A percentile compares a stretch with the other conserved stretches of the same genome.
These are phyloP conservation scores for Oikopleura vanhoeffeni DNA, from an alignment of 23 tunicate species.

Conservation along the genomic window DNA sequence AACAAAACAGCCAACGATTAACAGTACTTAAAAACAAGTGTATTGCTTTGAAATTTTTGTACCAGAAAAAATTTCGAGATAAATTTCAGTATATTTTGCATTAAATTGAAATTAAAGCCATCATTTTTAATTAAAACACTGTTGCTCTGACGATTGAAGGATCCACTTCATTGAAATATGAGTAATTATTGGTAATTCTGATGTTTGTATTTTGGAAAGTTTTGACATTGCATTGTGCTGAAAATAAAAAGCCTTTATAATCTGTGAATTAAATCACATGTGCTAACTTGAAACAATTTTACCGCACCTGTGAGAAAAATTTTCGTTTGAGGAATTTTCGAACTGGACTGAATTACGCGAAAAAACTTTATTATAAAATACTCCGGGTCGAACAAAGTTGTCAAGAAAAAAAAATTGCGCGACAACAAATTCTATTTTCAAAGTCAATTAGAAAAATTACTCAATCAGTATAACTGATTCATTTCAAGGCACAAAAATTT, in stretches of 20 bases:
- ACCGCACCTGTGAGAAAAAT: not conserved
- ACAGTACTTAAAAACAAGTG: not conserved
- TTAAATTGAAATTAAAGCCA: not conserved
- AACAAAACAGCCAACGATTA: not conserved
- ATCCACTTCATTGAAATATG: no score
- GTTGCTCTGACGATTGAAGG: no score
- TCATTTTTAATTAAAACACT: not conserved
- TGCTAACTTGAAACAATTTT: not conserved
- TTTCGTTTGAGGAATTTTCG: not conserved
- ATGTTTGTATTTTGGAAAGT: no score
- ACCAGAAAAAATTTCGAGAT: no score
- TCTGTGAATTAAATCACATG: not conserved
- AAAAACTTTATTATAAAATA: not conserved
- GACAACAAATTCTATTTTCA: not conserved
- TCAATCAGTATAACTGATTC: not conserved
- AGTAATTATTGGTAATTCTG: no score
- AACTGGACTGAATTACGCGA: not conserved
- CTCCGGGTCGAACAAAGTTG: not conserved
- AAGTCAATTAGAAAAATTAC: not conserved
- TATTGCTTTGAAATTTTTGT: not conserved
- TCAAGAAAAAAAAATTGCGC: not conserved
- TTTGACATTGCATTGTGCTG: not conserved
- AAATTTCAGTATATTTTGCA: not conserved
- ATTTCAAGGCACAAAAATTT: not conserved
- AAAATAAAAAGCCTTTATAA: not conserved